Evolutionary conservation across 2,797 vertebrate genomes (phyloP).

Genomic region (Dendrocincla fuliginosa): DNA sequence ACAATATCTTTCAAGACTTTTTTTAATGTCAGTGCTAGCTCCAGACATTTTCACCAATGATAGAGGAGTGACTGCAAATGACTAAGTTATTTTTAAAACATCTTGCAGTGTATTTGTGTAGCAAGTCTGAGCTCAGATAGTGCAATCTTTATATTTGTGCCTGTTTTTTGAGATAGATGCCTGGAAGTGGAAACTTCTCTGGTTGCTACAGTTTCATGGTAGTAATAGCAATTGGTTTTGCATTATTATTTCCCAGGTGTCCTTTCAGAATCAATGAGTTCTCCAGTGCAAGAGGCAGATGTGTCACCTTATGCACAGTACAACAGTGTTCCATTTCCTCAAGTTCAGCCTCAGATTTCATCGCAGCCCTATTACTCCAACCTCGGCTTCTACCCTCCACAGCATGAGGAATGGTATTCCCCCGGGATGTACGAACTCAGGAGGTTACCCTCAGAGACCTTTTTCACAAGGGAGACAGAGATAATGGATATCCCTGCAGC

Average conservation of each 20-base stretch:
- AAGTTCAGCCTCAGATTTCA: constrained; percentile 85
- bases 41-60: background rate
- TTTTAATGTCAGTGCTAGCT: background rate
- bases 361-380: constrained; percentile 88
- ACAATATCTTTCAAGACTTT: background rate
- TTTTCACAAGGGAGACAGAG: constrained; percentile 83
- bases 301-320: constrained; percentile 85
- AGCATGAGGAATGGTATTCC: constrained; percentile 92
- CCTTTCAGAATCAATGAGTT: constrained; percentile 86
- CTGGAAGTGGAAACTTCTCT: background rate
- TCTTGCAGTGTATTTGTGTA: background rate
- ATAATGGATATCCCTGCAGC: constrained; percentile 78
- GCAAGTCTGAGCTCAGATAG: background rate
- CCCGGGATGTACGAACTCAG: constrained; percentile 87
- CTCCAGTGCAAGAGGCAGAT: constrained; percentile 88
- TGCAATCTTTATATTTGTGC: background rate
- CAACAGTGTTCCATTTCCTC: constrained; percentile 84
- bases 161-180: background rate
- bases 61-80: background rate
- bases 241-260: constrained; percentile 80
- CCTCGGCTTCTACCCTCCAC: constrained; percentile 88
- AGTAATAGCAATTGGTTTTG: background rate
- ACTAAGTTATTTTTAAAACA: background rate
- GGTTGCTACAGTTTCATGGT: background rate
- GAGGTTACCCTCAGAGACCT: constrained; percentile 84